Evolutionary conservation across 2,113 vertebrate species (phyloP).

Genomic region (Oenanthe melanoleuca): DNA sequence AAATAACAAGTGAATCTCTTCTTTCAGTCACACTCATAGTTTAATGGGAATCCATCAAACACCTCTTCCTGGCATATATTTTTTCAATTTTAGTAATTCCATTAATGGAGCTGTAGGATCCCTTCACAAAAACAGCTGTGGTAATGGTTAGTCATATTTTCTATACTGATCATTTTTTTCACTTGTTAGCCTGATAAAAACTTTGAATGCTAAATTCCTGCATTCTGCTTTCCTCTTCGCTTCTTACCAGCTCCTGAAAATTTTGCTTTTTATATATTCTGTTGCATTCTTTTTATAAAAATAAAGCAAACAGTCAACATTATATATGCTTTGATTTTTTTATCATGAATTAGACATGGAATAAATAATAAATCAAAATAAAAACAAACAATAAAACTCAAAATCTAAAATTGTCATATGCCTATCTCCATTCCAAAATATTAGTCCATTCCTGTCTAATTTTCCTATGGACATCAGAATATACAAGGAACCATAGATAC

Average conservation of each 20-base stretch:
- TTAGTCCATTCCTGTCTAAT: not conserved
- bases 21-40: not conserved
- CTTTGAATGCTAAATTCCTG: not conserved
- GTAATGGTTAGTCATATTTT: not conserved
- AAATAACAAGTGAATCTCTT: not conserved
- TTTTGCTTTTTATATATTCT: not conserved
- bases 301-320: not conserved
- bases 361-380: not conserved
- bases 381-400: not conserved
- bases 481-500: not conserved
- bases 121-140: not conserved
- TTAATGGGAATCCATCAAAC: not conserved
- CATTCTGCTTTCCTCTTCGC: not conserved
- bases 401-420: not conserved
- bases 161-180: not conserved
- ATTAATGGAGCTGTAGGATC: not conserved
- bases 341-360: fast-evolving
- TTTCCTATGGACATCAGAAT: not conserved
- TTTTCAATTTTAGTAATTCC: not conserved
- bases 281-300: not conserved
- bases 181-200: not conserved
- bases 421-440: not conserved
- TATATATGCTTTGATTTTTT: not conserved
- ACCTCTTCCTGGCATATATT: not conserved
- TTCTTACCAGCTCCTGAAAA: not conserved